Evolutionary conservation across 23 tunicate genomes (phyloP), one percentile per base, ranked within the genome.

Genomic region (Styela plicata): DNA sequence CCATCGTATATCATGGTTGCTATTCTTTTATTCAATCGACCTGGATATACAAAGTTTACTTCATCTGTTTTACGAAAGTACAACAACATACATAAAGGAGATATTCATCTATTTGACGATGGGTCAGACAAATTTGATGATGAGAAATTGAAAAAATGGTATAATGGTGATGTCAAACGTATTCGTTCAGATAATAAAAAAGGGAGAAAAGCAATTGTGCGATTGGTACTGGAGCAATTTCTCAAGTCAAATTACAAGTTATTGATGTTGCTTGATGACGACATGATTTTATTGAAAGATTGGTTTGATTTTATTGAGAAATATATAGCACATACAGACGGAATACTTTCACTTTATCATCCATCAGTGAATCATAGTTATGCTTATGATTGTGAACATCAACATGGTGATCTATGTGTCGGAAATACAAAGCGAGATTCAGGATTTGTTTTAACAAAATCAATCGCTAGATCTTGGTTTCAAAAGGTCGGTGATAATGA

Each of bases 311-410:
- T 71, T 29, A 71, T 71, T n/a, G 34, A 31, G 3, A n/a, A 22
- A 71, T 16, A 18, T 33, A 71, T 71, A 2, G 17, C 32, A 29
- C 32, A 71, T 21, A 34, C 36, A 21, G 24, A 21, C 34, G 36
- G 24, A 71, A 28, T 71, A 28, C 23, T 71, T 28, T 71, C 77
- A 28, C 35, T 71, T 28, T 71, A 71, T 32, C 77, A 71, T 71
- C 34, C 77, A 21, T 33, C 77, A 5, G 17, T n/a, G 24, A 71
- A 28, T 20, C 77, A 71, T 32, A 34, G 34, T 30, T 71, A 3
- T 32, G 35, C 36, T 21, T 2, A 30, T 22, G 77, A 71, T 34
- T 71, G 77, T 71, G 77, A 31, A 26, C 7, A 31, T 21, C 23
- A 26, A 32, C 36, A 30, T 18, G 77, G 34, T 21, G 77, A 30